Percentiles rank a stretch among this genome's conserved stretches.
phyloP scores from a whole-genome alignment of 2,888 invertebrate genomes.

The Dynastes tityus region DNA sequence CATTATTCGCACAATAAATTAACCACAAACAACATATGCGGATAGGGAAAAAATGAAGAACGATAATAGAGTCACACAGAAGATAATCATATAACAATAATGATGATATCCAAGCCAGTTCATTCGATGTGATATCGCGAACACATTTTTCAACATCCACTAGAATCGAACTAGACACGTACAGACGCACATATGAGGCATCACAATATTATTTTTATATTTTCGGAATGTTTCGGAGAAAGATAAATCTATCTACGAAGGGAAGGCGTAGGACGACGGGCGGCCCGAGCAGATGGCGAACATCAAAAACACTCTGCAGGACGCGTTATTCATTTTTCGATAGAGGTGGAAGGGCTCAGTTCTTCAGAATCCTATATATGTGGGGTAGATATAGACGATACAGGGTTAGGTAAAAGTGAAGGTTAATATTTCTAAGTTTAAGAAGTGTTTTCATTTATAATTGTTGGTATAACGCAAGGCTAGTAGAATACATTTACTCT shows the following conservation, averaged over 20 bases:
- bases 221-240: conserved; percentile 56
- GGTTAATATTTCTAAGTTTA: too few relatives aligned
- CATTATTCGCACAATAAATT: too few relatives aligned
- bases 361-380: background rate
- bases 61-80: too few relatives aligned
- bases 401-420: background rate
- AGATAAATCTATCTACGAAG: conserved; percentile 66
- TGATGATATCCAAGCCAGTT: too few relatives aligned
- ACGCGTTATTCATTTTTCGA: conserved; percentile 69
- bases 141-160: conserved; percentile 13
- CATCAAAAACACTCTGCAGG: conserved; percentile 67
- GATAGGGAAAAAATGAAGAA: too few relatives aligned
- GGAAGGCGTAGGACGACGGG: conserved; percentile 12
- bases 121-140: background rate
- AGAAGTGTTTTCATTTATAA: too few relatives aligned
- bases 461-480: too few relatives aligned
- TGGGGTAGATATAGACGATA: conserved; percentile 53
- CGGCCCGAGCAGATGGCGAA: conserved; percentile 66
- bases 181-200: background rate
- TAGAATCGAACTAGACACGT: conserved; percentile 68
- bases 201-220: conserved; percentile 70
- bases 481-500: too few relatives aligned
- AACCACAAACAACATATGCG: too few relatives aligned
- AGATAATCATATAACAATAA: too few relatives aligned
- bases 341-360: conserved; percentile 55